Base-by-base conservation (phyloP, 1,140 invertebrate genomes). In the Drosophila pallidifrons region DNA sequence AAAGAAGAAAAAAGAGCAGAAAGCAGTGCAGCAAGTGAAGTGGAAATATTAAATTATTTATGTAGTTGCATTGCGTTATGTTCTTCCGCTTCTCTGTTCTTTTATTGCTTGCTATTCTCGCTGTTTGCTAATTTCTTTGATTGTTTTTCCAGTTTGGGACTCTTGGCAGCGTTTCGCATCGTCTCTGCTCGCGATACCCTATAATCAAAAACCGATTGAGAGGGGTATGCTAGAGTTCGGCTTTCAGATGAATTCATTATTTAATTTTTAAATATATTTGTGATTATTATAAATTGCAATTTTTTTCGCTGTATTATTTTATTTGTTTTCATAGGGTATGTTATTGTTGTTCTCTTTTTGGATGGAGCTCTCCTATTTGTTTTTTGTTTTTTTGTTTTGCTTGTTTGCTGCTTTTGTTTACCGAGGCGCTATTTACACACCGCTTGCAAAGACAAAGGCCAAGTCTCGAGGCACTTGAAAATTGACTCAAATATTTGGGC, bases 41-140 rank as follows among this genome's bases (percentile, higher is more conserved):
- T 89, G 85, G 81, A 89, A 88, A 89, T 85, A 89, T 89, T 89
- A 82, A 90, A 89, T 89, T 89, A 89, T 89, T 89, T 89, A 89
- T 89, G 77, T 85, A 88, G 85, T 79, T 89, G 85, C 85, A 89
- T 83, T 88, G 85, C 85, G 75, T 88, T 89, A 88, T 87, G 81
- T 77, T 77, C 83, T 69, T 88, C 67, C 79, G 59, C 78, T 71
- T 54, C 45, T 78, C 59, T 60, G 28, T 77, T 59, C 63, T 75
- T 87, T 88, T 71, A 57, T 79, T 79, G 75, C 70, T 73, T 73
- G 81, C 77, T 78, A 54, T 78, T 70, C 69, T 69, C 66, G 81
- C 71, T 89, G 78, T 89, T 89, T 89, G 85, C 86, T 89, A 89
- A 89, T 89, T 90, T 89, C 81, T 90, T 79, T 89, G 86, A 89